Evolutionary conservation across 2,888 invertebrate genomes (phyloP).

Genomic region (Hermaeophaga mercurialis): DNA sequence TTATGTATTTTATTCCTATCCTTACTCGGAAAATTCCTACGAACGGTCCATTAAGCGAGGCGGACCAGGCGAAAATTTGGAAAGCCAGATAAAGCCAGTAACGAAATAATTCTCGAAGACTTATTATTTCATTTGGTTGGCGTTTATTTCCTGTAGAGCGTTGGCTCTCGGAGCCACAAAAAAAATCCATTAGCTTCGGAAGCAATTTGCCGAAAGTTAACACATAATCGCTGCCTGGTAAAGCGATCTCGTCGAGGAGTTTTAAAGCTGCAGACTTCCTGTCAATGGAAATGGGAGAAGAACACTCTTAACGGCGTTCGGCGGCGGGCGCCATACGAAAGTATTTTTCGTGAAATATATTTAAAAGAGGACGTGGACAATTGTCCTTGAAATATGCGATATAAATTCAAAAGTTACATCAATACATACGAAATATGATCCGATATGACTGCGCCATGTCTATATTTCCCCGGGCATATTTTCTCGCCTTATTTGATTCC

Average conservation of each 20-base stretch:
- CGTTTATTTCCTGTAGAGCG: conserved; percentile 17
- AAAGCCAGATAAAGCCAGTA: conserved; percentile 21
- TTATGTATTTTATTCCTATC: background rate
- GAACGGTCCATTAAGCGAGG: background rate
- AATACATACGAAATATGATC: conserved; percentile 11
- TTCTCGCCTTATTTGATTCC: conserved; percentile 31
- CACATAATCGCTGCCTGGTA: conserved; percentile 53
- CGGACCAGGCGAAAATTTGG: conserved; percentile 12
- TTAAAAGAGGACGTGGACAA: background rate
- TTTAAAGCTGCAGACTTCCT: conserved; percentile 17
- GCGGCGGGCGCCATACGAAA: conserved; percentile 2
- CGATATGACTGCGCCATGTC: conserved; percentile 1
- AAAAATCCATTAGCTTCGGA: conserved; percentile 56
- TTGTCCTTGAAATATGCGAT: background rate
- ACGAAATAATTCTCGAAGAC: conserved; percentile 27
- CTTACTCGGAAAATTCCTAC: background rate
- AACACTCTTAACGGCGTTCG: background rate
- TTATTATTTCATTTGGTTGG: conserved; percentile 26
- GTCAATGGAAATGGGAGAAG: conserved; percentile 5
- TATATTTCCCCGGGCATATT: conserved; percentile 22
- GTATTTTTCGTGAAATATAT: too few species aligned
- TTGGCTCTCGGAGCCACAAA: conserved; percentile 19
- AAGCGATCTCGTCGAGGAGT: conserved; percentile 40
- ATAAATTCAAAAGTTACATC: conserved; percentile 5
- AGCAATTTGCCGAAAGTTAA: conserved; percentile 57